A percentile compares a stretch with the other conserved stretches of the same genome.
Evolutionary conservation across 2,888 invertebrate species (phyloP).

Genomic region (Dendrolimus houi): DNA sequence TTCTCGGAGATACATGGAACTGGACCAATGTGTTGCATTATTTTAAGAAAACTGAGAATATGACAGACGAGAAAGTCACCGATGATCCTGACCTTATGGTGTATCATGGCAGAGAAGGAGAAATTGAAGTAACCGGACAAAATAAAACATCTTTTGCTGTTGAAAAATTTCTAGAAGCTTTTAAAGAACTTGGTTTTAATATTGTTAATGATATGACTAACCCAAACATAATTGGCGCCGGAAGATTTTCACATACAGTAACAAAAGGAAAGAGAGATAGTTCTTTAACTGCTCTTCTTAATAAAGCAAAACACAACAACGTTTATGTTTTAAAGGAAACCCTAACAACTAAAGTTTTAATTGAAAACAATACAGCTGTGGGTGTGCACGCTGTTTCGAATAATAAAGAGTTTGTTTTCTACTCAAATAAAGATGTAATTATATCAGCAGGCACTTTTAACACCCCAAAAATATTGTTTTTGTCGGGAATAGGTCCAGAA

Average conservation of each 20-base stretch:
- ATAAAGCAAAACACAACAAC: conserved; percentile 29
- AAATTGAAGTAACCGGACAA: conserved; percentile 46
- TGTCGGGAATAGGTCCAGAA: conserved; percentile 54
- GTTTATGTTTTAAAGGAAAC: conserved; percentile 40
- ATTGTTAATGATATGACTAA: conserved; percentile 56
- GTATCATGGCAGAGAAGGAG: conserved; percentile 42
- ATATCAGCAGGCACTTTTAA: conserved; percentile 56
- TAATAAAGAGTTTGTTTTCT: conserved; percentile 25
- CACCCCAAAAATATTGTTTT: conserved; percentile 46
- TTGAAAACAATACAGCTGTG: conserved; percentile 29
- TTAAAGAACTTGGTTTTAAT: conserved; percentile 41
- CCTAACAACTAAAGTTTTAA: conserved; percentile 38
- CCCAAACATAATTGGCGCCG: conserved; percentile 43
- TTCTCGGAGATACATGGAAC: conserved; percentile 37
- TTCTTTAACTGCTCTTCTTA: conserved; percentile 42
- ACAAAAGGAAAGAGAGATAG: conserved; percentile 42
- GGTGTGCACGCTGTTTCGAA: conserved; percentile 33
- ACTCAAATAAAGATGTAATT: conserved; percentile 42
- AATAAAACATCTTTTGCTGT: conserved; percentile 23
- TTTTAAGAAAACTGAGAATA: conserved; percentile 52
- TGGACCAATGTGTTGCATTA: conserved; percentile 48
- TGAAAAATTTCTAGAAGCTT: conserved; percentile 37
- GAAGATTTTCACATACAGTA: conserved; percentile 54
- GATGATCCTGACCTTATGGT: conserved; percentile 33
- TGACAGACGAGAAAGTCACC: conserved; percentile 46